Evolutionary conservation across 2,797 vertebrate species (phyloP), one percentile per base, ranked within the genome.

Genomic region (Lacerta viridis): DNA sequence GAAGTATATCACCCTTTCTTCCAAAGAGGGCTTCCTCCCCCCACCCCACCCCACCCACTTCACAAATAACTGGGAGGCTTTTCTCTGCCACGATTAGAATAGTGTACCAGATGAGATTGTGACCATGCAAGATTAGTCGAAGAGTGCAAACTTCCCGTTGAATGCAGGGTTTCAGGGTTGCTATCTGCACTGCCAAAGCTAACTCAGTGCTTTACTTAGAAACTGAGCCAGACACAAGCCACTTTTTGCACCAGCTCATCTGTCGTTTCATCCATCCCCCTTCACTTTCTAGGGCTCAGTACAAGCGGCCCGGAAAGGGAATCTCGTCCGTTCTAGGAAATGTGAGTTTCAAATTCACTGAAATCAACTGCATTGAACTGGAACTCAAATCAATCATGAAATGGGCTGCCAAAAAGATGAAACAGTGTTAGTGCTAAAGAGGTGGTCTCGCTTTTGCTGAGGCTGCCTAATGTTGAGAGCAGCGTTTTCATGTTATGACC

Each of bases 51-150:
- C 68, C 75, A 84, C 81, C 7, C 5, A 50, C 89, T 78, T 74
- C 72, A 74, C 18, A 74, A 74, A 36, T 64, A 46, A 74, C 50
- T 36, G 59, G 78, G 90, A 90, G 87, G 84, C 79, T 90, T 85
- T 90, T 89, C 36, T 88, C 87, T 80, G 82, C 86, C 83, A 18
- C 0, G 1, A 90, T 96, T 93, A 94, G 93, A 91, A 61, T 5
- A 0, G 83, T 10, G 76, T 50, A 6, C 7, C 10, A 3, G 79
- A 75, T 84, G 79, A 78, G 50, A 85, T 93, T 69, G 89, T 2
- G 59, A 77, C 61, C 95, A 95, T 95, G 95, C 96, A 93, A 79
- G 91, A 83, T 97, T 96, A 96, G 95, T 96, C 25, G 90, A 55
- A 55, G 80, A 91, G 76, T 0, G 1, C 90, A 91, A 90, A 78